Base-by-base conservation (phyloP, 2,888 invertebrate species). In the Diaprepes abbreviatus region DNA sequence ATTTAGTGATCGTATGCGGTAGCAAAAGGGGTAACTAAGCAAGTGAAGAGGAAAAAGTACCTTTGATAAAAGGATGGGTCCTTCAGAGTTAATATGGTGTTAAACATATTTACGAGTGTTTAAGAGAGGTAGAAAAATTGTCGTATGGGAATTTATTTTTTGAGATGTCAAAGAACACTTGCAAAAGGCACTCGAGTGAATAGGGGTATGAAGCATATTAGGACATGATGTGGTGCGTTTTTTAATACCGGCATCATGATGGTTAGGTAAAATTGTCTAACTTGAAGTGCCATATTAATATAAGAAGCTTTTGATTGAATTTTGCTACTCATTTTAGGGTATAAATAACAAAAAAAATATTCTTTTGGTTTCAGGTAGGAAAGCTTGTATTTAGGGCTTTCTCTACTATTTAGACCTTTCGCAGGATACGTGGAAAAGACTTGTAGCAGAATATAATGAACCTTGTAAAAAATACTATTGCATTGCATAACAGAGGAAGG, bases 181-280 rank as follows among this genome's bases (percentile, higher is more conserved):
- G 36, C 38, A 9, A 65, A 65, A 43, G 40, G 43, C 55, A 57
- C 54, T 65, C 35, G 35, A 33, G 16, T 57, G 21, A 33, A 65
- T 65, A 55, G 65, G 55, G 54, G 40, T 52, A 54, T n/a, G n/a
- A 63, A 52, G 7, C 54, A 48, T 35, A 62, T 62, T 62, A 62
- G 62, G 62, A 62, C 33, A 54, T 63, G 43, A 54, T 17, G 36
- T 57, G 55, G 64, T 24, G 24, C 36, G 50, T 38, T 50, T 50
- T 48, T 9, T 6, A 50, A 50, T 28, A 28, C 48, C 14, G 48
- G 16, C 28, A 50, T 16, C 7, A 14, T 50, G 24, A 28, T 50
- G 28, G 12, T 14, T 50, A 50, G 28, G 24, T 5, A 45, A 21
- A 9, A 50, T 14, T 50, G 48, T 28, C 14, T 50, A 14, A 12